Evolutionary conservation across 2,113 vertebrate genomes (phyloP).

Genomic region (Urocolius indicus): DNA sequence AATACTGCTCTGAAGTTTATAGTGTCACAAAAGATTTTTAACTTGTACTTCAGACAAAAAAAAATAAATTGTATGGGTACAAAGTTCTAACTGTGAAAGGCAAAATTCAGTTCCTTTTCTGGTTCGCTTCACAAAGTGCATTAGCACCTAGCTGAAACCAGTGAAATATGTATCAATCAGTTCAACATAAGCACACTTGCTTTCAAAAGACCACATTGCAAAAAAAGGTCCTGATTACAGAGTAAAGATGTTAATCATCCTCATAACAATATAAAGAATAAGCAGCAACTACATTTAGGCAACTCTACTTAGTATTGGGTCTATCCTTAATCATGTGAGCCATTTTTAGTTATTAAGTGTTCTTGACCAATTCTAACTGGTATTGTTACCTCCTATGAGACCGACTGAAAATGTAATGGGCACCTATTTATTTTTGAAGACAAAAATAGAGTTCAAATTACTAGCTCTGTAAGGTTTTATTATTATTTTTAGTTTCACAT

Average conservation of each 20-base stretch:
- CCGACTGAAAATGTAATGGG: neutral
- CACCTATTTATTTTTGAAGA: neutral
- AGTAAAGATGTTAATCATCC: neutral
- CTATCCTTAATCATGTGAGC: neutral
- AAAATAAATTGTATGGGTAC: neutral
- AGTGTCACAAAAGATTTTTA: neutral
- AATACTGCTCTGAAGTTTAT: neutral
- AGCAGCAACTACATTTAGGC: neutral
- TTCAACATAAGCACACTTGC: neutral
- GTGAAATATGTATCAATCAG: neutral
- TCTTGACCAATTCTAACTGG: neutral
- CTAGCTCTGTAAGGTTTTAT: neutral
- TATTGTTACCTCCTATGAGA: neutral
- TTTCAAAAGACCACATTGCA: neutral
- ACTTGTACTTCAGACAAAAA: neutral
- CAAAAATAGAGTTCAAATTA: conserved; percentile 34
- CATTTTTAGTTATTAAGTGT: neutral
- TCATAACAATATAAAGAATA: neutral
- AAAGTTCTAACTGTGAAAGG: neutral
- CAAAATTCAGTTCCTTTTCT: neutral
- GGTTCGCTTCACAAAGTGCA: neutral
- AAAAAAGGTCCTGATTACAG: neutral
- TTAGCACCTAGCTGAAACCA: neutral
- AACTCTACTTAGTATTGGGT: neutral
- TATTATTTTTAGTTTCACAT: neutral